Percentiles rank a stretch among this genome's conserved stretches.
phyloP scores from a whole-genome alignment of 2,113 vertebrate genomes.

The zebrafish (Danio rerio) region GRCz12tu NC_133183.1:17541001-17541500 shows the following conservation, averaged over 20 bases:
- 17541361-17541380: slow-evolving; percentile 97
- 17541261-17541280: slow-evolving; percentile 2
- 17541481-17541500: slow-evolving; percentile 56
- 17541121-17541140: too few relatives aligned
- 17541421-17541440: slow-evolving; percentile 85
- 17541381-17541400: slow-evolving; percentile 91
- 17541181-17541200: neutral
- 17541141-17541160: neutral
- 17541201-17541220: slow-evolving; percentile 8
- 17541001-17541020: too few relatives aligned
- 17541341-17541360: slow-evolving; percentile 90
- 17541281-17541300: slow-evolving; percentile 52
- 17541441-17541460: slow-evolving; percentile 81
- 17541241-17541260: slow-evolving; percentile 28
- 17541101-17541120: too few relatives aligned
- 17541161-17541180: neutral
- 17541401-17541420: slow-evolving; percentile 87
- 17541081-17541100: too few relatives aligned
- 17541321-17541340: slow-evolving; percentile 92
- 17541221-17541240: slow-evolving; percentile 37
- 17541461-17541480: slow-evolving; percentile 47
- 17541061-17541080: too few relatives aligned
- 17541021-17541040: too few relatives aligned
- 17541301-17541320: slow-evolving; percentile 80
- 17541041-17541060: too few relatives aligned